Percentiles rank a stretch among this genome's conserved stretches.
phyloP scores from a whole-genome alignment of 2,888 invertebrate species.

The Synanthedon andrenaeformis region DNA sequence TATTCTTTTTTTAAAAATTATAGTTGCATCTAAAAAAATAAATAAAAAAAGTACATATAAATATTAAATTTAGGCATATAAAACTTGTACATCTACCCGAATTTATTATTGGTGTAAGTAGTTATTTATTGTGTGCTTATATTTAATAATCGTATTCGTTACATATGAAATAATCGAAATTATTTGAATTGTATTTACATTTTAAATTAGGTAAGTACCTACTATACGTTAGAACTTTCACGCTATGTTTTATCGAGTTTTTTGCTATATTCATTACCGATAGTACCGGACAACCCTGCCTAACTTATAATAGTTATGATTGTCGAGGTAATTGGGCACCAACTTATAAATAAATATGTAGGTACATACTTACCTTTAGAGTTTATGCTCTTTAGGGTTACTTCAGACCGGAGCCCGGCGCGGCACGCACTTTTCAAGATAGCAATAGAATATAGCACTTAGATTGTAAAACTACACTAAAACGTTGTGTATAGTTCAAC shows the following conservation, averaged over 20 bases:
- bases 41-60: neutral
- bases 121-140: conserved; percentile 19
- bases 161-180: conserved; percentile 14
- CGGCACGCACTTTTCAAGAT: too few species aligned
- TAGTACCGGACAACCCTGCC: too few species aligned
- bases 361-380: too few species aligned
- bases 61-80: conserved; percentile 15
- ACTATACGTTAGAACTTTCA: conserved; percentile 4
- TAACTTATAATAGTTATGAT: too few species aligned
- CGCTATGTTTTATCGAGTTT: conserved; percentile 2
- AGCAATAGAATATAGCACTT: too few species aligned
- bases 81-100: conserved; percentile 19
- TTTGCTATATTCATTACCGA: neutral
- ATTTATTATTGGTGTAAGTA: conserved; percentile 22
- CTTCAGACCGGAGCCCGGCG: too few species aligned
- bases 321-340: too few species aligned
- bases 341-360: too few species aligned
- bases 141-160: conserved; percentile 8
- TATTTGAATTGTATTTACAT: conserved; percentile 20
- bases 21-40: neutral
- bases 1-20: neutral
- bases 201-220: conserved; percentile 1
- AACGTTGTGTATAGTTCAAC: too few species aligned
- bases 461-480: too few species aligned
- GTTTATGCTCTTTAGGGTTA: too few species aligned